Percentiles rank a stretch among this genome's conserved stretches.
Evolutionary conservation across 2,888 invertebrate genomes (phyloP).

Genomic region (Orthosia gothica): DNA sequence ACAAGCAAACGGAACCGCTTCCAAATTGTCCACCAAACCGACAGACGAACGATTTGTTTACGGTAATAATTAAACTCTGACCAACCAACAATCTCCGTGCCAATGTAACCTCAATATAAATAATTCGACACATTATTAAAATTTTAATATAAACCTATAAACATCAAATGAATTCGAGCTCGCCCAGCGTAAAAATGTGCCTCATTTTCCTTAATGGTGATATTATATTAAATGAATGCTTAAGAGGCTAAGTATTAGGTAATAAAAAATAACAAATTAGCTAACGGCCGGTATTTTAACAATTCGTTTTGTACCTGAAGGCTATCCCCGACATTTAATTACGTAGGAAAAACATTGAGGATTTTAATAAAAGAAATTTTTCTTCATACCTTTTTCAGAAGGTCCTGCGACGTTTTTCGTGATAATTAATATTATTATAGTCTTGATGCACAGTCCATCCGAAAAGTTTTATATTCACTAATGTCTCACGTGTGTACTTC

Average conservation of each 20-base stretch:
- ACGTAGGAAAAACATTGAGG: constrained; percentile 12
- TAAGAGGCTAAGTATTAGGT: constrained; percentile 39
- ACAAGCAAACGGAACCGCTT: constrained; percentile 77
- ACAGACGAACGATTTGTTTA: constrained; percentile 71
- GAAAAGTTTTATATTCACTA: constrained; percentile 50
- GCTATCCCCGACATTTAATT: constrained; percentile 32
- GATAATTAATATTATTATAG: constrained; percentile 44
- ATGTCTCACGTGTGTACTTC: constrained; percentile 14
- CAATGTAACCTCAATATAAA: constrained; percentile 29
- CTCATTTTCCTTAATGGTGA: constrained; percentile 54
- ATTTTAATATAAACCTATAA: constrained; percentile 53
- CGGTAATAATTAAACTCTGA: constrained; percentile 56
- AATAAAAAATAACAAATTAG: constrained; percentile 54
- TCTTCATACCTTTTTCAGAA: constrained; percentile 61
- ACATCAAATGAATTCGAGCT: constrained; percentile 44
- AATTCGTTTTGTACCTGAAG: constrained; percentile 39
- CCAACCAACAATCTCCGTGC: constrained; percentile 18
- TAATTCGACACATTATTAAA: constrained; percentile 39
- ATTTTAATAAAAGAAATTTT: constrained; percentile 29
- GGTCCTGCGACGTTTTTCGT: constrained; percentile 42
- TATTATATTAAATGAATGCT: constrained; percentile 56
- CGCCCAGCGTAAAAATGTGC: constrained; percentile 45
- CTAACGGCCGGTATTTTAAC: constrained; percentile 35
- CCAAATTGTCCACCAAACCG: constrained; percentile 73
- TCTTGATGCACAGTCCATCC: too few relatives aligned